A percentile compares a stretch with the other conserved stretches of the same genome.
phyloP scores from a whole-genome alignment of 64 coral and sea anemone species.

The Catalaphyllia jardinei region DNA sequence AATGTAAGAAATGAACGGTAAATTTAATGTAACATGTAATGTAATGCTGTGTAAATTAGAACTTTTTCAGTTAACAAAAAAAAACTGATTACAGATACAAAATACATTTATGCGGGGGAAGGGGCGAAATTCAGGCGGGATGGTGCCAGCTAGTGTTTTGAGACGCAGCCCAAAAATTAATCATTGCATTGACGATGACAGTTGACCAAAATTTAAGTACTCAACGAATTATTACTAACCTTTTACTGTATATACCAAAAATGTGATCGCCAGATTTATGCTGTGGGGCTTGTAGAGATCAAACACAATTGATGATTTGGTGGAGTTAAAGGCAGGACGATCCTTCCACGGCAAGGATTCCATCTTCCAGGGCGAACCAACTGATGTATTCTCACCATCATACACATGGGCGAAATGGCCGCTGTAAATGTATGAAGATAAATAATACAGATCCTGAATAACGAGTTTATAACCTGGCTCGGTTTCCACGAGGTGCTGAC shows the following conservation, averaged over 20 bases:
- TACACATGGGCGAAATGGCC: constrained; percentile 1
- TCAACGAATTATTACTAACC: constrained; percentile 6
- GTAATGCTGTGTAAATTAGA: too few species aligned
- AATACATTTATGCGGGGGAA: too few species aligned
- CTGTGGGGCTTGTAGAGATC: constrained; percentile 2
- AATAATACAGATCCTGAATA: constrained; percentile 51
- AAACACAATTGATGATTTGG: constrained; percentile 8
- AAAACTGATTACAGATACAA: too few species aligned
- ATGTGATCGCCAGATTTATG: not conserved
- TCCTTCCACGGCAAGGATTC: constrained; percentile 17
- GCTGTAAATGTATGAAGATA: not conserved
- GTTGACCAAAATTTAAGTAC: not conserved
- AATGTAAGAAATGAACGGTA: too few species aligned
- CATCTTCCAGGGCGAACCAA: constrained; percentile 32
- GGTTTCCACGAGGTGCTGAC: constrained; percentile 46
- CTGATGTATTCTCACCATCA: constrained; percentile 41
- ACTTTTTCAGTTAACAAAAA: too few species aligned
- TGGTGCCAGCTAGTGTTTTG: too few species aligned
- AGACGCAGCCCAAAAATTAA: too few species aligned
- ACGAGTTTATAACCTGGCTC: constrained; percentile 46
- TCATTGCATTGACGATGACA: not conserved
- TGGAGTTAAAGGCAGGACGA: constrained; percentile 49
- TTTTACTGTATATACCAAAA: constrained; percentile 47
- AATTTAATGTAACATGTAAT: too few species aligned
- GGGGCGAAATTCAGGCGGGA: too few species aligned